phyloP scores from a whole-genome alignment of 2,113 vertebrate genomes.

The Emydura subglobosa region DNA sequence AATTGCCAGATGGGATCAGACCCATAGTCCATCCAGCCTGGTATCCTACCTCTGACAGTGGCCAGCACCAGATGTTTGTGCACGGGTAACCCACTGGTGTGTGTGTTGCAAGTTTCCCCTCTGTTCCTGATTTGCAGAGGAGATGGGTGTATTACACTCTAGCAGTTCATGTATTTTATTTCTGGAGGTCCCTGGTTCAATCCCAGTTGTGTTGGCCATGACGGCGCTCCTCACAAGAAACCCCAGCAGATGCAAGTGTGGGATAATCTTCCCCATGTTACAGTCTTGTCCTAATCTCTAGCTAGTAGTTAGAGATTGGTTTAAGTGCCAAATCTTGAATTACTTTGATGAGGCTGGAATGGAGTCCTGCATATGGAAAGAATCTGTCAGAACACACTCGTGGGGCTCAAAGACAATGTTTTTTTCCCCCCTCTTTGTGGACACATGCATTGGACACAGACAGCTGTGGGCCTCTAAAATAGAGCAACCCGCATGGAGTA shows the following conservation, averaged over 20 bases:
- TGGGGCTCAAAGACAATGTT: accelerated
- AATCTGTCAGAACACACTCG: accelerated
- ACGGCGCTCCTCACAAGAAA: not conserved
- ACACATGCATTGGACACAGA: not conserved
- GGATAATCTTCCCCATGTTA: accelerated
- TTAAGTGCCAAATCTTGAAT: accelerated
- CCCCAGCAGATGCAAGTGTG: not conserved
- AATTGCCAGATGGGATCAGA: not conserved
- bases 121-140: not conserved
- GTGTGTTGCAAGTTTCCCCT: accelerated
- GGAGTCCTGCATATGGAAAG: not conserved
- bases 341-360: not conserved
- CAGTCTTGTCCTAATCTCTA: not conserved
- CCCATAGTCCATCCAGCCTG: not conserved
- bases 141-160: accelerated
- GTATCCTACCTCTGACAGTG: not conserved
- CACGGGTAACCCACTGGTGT: not conserved
- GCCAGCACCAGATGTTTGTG: accelerated
- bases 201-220: not conserved
- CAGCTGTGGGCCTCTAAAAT: accelerated
- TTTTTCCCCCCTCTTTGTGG: not conserved
- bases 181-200: not conserved
- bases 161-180: not conserved
- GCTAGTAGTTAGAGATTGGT: not conserved
- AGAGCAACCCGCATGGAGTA: not conserved